These are phyloP conservation scores for Platycheirus rosarum DNA, from an alignment of 2,888 invertebrate genomes.

Conservation along the genomic window DNA sequence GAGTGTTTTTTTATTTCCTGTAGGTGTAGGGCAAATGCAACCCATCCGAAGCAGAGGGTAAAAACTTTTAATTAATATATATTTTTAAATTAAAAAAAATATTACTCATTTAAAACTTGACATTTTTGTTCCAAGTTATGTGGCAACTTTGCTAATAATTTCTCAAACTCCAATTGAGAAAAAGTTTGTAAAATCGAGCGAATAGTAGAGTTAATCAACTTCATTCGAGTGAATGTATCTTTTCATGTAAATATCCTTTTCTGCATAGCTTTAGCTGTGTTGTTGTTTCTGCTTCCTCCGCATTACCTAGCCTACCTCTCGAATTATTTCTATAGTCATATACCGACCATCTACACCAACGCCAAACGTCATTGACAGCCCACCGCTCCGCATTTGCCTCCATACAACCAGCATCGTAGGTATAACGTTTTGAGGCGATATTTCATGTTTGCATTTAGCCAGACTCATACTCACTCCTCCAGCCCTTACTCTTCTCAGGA, in stretches of 20 bases:
- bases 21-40: too few species aligned
- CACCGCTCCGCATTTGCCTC: background rate
- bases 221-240: constrained; percentile 68
- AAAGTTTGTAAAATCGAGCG: constrained; percentile 28
- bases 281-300: constrained; percentile 19
- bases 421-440: constrained; percentile 47
- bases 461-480: constrained; percentile 27
- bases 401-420: background rate
- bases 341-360: background rate
- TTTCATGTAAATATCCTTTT: constrained; percentile 73
- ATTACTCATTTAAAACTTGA: too few species aligned
- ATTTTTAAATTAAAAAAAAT: too few species aligned
- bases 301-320: constrained; percentile 47
- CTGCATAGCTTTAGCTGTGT: background rate
- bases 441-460: constrained; percentile 71
- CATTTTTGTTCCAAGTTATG: too few species aligned
- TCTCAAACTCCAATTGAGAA: constrained; percentile 2
- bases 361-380: too few species aligned
- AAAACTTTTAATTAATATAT: too few species aligned
- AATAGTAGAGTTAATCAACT: constrained; percentile 72
- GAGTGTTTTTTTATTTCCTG: too few species aligned
- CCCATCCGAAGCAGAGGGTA: too few species aligned
- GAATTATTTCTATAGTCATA: constrained; percentile 31
- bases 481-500: background rate
- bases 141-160: constrained; percentile 2